A percentile compares a stretch with the other conserved stretches of the same genome.
Evolutionary conservation across 2,888 invertebrate species (phyloP).

Genomic region (Nephrotoma guestfalica): DNA sequence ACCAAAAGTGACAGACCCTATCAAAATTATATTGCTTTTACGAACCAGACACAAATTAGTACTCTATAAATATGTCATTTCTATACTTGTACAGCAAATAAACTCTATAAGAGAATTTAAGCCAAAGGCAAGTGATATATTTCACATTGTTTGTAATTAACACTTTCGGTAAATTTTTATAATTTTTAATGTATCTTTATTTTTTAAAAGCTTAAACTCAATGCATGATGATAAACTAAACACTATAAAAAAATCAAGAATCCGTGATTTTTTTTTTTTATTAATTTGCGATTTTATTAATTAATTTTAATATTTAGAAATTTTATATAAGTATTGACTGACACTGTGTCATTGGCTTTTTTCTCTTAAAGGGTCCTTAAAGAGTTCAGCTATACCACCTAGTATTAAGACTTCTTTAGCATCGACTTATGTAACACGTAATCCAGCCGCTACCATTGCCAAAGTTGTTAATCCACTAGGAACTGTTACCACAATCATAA

Average conservation of each 20-base stretch:
- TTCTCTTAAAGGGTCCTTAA: conserved; percentile 46
- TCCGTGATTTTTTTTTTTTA: conserved; percentile 2
- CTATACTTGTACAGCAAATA: not conserved
- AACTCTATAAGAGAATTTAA: conserved; percentile 13
- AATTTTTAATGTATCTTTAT: not conserved
- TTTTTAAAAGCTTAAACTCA: not conserved
- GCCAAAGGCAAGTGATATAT: conserved; percentile 23
- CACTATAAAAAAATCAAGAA: not conserved
- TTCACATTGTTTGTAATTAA: conserved; percentile 1
- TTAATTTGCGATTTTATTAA: not conserved
- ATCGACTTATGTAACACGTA: conserved; percentile 15
- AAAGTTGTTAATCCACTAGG: conserved; percentile 62
- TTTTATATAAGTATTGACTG: conserved; percentile 16
- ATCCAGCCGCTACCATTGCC: conserved; percentile 20
- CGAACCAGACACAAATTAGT: not conserved
- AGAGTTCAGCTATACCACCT: conserved; percentile 18
- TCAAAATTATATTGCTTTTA: not conserved
- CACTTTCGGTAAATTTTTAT: not conserved
- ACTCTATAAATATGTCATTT: not conserved
- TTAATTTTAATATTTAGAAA: conserved; percentile 12
- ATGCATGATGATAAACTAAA: not conserved
- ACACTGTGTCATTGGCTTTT: conserved; percentile 71
- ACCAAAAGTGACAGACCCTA: no score
- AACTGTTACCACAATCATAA: conserved; percentile 41
- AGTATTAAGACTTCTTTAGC: conserved; percentile 32